Percentiles rank a stretch among this genome's conserved stretches.
These are phyloP conservation scores for Sarcophaga peregrina DNA, from an alignment of 1,140 invertebrate genomes.

Conservation along the genomic window DNA sequence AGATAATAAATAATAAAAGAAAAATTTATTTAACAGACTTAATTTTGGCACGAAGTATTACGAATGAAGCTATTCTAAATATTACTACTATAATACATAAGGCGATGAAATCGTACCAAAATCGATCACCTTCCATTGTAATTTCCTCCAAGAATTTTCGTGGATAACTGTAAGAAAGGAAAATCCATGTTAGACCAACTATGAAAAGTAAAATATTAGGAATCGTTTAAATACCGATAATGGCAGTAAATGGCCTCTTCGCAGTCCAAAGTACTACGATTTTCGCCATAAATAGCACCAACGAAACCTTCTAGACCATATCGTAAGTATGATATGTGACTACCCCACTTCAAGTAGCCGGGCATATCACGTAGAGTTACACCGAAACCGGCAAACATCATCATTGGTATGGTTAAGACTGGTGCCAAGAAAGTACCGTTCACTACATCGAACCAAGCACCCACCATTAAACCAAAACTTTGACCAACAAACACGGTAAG, in stretches of 20 bases:
- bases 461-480: constrained; percentile 88
- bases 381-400: constrained; percentile 90
- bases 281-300: constrained; percentile 83
- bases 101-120: constrained; percentile 84
- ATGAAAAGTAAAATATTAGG: not conserved
- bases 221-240: constrained; percentile 70
- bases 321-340: constrained; percentile 86
- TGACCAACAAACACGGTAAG: constrained; percentile 89
- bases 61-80: constrained; percentile 79
- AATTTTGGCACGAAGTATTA: constrained; percentile 73
- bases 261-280: constrained; percentile 75
- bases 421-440: constrained; percentile 87
- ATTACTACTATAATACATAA: constrained; percentile 77
- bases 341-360: constrained; percentile 85
- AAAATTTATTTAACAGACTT: constrained; percentile 55
- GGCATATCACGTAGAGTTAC: constrained; percentile 82
- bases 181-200: not conserved
- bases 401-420: constrained; percentile 81
- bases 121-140: constrained; percentile 81
- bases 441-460: constrained; percentile 84
- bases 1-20: not conserved
- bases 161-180: constrained; percentile 70
- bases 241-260: constrained; percentile 76
- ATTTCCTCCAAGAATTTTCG: constrained; percentile 81
- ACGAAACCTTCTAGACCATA: constrained; percentile 89